Evolutionary conservation across 2,797 vertebrate species (phyloP).

Genomic region (Naso thynnoides): DNA sequence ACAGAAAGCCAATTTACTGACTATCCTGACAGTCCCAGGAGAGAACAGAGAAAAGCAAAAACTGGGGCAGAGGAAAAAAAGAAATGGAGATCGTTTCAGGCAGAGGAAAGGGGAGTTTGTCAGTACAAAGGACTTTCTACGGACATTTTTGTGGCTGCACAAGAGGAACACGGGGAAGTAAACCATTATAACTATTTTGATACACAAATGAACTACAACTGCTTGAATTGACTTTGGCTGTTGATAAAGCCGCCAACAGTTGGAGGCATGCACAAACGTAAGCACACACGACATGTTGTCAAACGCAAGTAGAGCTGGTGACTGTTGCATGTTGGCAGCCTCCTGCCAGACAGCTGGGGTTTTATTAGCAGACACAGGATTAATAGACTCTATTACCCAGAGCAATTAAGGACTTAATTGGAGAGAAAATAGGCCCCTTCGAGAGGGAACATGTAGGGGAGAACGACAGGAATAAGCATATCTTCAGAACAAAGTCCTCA

Average conservation of each 20-base stretch:
- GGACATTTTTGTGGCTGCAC: slow-evolving; percentile 14
- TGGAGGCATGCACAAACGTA: slow-evolving; percentile 5
- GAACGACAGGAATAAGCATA: slow-evolving; percentile 45
- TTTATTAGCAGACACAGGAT: slow-evolving; percentile 75
- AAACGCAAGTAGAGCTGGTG: slow-evolving; percentile 31
- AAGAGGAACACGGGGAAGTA: not conserved
- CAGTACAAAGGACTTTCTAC: not conserved
- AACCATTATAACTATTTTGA: slow-evolving; percentile 6
- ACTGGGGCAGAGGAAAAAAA: slow-evolving; percentile 51
- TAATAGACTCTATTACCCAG: slow-evolving; percentile 75
- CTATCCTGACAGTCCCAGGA: slow-evolving; percentile 54
- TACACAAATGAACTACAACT: slow-evolving; percentile 16
- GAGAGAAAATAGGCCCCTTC: slow-evolving; percentile 67
- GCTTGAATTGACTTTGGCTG: slow-evolving; percentile 13
- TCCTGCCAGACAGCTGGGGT: slow-evolving; percentile 67
- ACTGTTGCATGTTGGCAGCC: slow-evolving; percentile 59
- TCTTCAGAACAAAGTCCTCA: slow-evolving; percentile 41
- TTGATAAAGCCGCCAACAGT: slow-evolving; percentile 34
- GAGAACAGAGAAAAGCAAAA: slow-evolving; percentile 48
- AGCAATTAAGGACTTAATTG: slow-evolving; percentile 77
- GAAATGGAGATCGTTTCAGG: slow-evolving; percentile 15
- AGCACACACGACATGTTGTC: slow-evolving; percentile 35
- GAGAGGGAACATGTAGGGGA: slow-evolving; percentile 36
- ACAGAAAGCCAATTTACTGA: slow-evolving; percentile 58
- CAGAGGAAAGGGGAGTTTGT: slow-evolving; percentile 29